phyloP scores from a whole-genome alignment of 1,140 invertebrate genomes.

The Caenorhabditis brenneri region DNA sequence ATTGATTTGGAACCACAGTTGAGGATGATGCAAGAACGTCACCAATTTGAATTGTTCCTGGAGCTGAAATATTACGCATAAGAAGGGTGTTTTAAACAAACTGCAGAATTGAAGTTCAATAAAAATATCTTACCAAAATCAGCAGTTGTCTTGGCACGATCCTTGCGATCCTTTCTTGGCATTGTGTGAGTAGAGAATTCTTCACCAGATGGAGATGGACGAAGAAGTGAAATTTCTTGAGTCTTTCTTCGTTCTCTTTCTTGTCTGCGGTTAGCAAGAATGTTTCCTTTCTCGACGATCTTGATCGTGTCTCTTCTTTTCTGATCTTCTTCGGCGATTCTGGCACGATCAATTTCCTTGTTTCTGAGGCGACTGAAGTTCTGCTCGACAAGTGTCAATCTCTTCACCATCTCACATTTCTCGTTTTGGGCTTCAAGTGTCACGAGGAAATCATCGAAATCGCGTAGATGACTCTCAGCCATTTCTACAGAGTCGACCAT shows the following conservation, averaged over 20 bases:
- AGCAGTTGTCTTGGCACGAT: slow-evolving; percentile 46
- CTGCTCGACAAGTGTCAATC: slow-evolving; percentile 80
- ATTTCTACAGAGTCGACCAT: slow-evolving; percentile 85
- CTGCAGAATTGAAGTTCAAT: background rate
- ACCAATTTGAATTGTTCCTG: slow-evolving; percentile 11
- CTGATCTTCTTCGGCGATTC: slow-evolving; percentile 52
- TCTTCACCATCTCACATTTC: slow-evolving; percentile 82
- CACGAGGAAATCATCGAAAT: slow-evolving; percentile 70
- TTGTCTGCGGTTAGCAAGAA: slow-evolving; percentile 83
- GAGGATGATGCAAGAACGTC: slow-evolving; percentile 27
- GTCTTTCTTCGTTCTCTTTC: slow-evolving; percentile 75
- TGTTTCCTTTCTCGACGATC: slow-evolving; percentile 81
- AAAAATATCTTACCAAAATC: slow-evolving; percentile 34
- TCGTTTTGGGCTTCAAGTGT: slow-evolving; percentile 86
- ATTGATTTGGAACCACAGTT: background rate
- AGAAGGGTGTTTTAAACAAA: background rate
- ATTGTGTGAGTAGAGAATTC: slow-evolving; percentile 50
- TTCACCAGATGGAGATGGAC: slow-evolving; percentile 57
- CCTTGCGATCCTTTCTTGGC: slow-evolving; percentile 47
- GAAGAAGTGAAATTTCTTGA: slow-evolving; percentile 73
- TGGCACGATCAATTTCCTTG: slow-evolving; percentile 45
- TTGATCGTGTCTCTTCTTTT: slow-evolving; percentile 61
- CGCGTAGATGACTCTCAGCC: slow-evolving; percentile 80
- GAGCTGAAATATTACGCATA: background rate
- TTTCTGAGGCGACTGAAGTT: slow-evolving; percentile 55